Evolutionary conservation across 2,113 vertebrate species (phyloP), one percentile per base, ranked within the genome.

Genomic region (Baryphthengus martii): DNA sequence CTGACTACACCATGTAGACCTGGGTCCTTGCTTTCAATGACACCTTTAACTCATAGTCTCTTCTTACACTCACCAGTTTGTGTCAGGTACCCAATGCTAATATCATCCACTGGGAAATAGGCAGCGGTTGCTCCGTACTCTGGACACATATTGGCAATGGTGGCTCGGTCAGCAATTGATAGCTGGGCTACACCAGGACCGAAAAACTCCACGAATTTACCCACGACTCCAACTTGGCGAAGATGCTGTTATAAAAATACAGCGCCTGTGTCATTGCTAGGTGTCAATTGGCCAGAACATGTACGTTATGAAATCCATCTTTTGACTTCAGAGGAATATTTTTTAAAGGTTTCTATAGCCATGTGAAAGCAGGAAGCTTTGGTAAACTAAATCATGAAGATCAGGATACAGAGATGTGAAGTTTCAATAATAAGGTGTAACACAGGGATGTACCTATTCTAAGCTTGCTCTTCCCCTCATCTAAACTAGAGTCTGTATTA

Each of bases 121-220:
- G 99, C 99, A 8, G 99, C 99, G 1, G 99, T 99, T 44, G 99
- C 99, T 40, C 99, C 99, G 1, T 99, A 99, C 87, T 99, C 99
- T 0, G 99, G 99, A 89, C 99, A 99, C 99, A 99, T 99, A 97
- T 99, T 99, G 90, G 99, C 98, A 85, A 99, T 99, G 20, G 99
- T 99, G 92, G 99, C 99, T 94, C 99, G 96, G 96, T 99, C 99
- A n/a, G 99, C 99, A 53, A 99, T 99, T 26, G 99, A 99, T 53
- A 99, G 94, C 74, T 99, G 99, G 88, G 98, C 98, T 31, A 99
- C 98, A 35, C 99, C 99, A 1, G 99, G 98, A 37, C 99, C 99
- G 28, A 99, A 99, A 91, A 99, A 99, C 96, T 99, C 99, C 40
- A 99, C 99, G 62, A 99, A 99, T 96, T 99, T 99, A 25, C 99